Evolutionary conservation across 2,113 vertebrate genomes (phyloP), one percentile per base, ranked within the genome.

Genomic region (Hyla sarda): DNA sequence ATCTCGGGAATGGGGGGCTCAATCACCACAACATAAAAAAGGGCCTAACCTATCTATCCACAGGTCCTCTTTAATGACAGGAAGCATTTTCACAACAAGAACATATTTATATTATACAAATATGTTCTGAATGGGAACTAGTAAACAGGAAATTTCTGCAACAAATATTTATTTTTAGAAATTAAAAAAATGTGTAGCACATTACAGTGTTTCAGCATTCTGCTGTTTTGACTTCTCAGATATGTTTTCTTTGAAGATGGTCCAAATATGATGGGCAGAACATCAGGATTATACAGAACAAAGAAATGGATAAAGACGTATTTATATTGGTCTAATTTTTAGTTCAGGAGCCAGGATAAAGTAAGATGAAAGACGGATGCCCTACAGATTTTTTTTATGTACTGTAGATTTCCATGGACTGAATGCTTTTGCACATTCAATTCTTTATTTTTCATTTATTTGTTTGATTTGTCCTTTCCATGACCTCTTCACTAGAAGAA

Each of bases 321-420:
- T 91, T 92, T 92, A 82, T 82, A 90, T 89, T 89, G 78, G 81
- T 60, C 90, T 89, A 90, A 91, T 90, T 93, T 88, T 89, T 89
- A 67, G 87, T 88, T 92, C 88, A 91, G 83, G 47, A 69, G 8
- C 82, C 86, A 83, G 86, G 13, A 19, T 48, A 81, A 80, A 48
- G 30, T 87, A 87, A 0, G 23, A 91, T 88, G 83, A 92, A 89
- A 91, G 89, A 81, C 81, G 87, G 91, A 77, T 88, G 89, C 90
- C 52, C 87, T 88, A 88, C 87, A 88, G 89, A 92, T 92, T 87
- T 85, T 85, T 92, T 87, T 85, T 85, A 87, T 83, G 84, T 0
- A 16, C 12, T 88, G 76, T 88, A 89, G 88, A 88, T 90, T 92
- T 89, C 74, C 88, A 89, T 71, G 82, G 88, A 86, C 89, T 17